Evolutionary conservation across 2,113 vertebrate genomes (phyloP), one percentile per base, ranked within the genome.

Genomic region (Planiliza haematocheilus): DNA sequence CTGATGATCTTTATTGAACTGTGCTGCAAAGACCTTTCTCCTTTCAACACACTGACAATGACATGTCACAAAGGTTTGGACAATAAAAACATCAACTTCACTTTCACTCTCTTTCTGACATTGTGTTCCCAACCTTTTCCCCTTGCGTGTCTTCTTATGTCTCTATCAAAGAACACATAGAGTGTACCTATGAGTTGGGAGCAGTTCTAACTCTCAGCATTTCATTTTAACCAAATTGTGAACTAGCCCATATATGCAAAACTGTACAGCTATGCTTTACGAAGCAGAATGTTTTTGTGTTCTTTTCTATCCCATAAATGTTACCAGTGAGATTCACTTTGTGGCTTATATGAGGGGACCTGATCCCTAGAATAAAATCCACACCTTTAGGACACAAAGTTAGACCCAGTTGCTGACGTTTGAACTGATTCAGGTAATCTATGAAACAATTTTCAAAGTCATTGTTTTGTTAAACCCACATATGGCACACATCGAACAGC

Each of bases 21-120:
- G 13, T 51, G 49, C 37, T 42, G 48, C 20, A 20, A 24, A 8
- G 62, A 30, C 24, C 24, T 30, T 30, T 30, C 24, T 51, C 36
- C 16, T 16, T 59, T 13, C 20, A 75, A 39, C 37, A 65, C 18
- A 65, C 30, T 24, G 49, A 57, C 42, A 45, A 17, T 49, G 42
- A 66, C 7, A 68, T 57, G 57, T 62, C 17, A 72, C 14, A 21
- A 36, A 1, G 18, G 36, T 4, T 17, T 17, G 30, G 38, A 24
- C 30, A 11, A 53, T 13, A 7, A 18, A 24, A 14, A 39, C 11
- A 7, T 37, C 7, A 42, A 37, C 57, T 41, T 51, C 11, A 7
- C 10, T 24, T 10, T 13, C 46, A 12, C 21, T 11, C 16, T 34
- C 7, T 46, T 42, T 45, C 12, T 52, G 24, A 10, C 3, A 21